These are phyloP conservation scores for Zootoca vivipara DNA, from an alignment of 2,113 vertebrate genomes.

Conservation along the genomic window DNA sequence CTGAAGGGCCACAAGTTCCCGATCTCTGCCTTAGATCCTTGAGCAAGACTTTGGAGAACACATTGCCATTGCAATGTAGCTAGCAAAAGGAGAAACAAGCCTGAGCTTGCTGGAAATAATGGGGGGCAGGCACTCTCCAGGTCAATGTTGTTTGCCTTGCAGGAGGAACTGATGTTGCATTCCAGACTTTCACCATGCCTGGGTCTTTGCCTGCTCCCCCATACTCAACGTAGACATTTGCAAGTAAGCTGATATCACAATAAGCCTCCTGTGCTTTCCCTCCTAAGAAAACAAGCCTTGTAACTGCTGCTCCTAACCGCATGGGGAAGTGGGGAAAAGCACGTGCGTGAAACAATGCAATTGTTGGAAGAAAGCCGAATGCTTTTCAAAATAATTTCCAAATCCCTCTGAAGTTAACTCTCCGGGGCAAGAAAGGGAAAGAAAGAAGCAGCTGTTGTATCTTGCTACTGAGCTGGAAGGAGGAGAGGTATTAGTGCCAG, in stretches of 20 bases:
- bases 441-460: rapidly evolving
- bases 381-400: background rate
- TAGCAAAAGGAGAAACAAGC: background rate
- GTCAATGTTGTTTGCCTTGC: background rate
- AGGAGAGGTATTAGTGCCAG: background rate
- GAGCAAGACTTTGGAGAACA: background rate
- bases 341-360: background rate
- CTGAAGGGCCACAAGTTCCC: background rate
- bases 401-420: background rate
- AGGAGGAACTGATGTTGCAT: background rate
- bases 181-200: background rate
- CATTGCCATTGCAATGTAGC: background rate
- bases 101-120: background rate
- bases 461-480: background rate
- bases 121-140: background rate
- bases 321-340: background rate
- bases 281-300: background rate
- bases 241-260: background rate
- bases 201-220: background rate
- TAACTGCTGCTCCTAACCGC: background rate
- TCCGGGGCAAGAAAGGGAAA: background rate
- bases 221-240: background rate
- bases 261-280: background rate
- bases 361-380: background rate
- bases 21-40: background rate